Evolutionary conservation across 2,797 vertebrate genomes (phyloP).

Genomic region (Tamandua tetradactyla): DNA sequence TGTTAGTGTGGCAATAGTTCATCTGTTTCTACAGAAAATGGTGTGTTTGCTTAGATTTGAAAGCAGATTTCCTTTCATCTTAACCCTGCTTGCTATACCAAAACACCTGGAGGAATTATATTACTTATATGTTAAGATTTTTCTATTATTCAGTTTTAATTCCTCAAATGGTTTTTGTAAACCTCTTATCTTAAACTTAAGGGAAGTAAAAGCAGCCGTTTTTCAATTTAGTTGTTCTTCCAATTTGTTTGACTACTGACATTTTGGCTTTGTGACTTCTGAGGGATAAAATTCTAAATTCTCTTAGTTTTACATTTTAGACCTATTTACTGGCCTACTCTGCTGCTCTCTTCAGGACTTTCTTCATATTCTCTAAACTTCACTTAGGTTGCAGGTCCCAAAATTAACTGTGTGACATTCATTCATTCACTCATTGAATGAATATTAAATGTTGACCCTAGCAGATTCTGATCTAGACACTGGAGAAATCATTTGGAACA

Average conservation of each 20-base stretch:
- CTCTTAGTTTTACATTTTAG: constrained; percentile 7
- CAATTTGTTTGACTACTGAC: neutral
- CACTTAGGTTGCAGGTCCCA: neutral
- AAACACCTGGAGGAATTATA: neutral
- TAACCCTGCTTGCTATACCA: neutral
- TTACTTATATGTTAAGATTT: neutral
- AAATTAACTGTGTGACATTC: neutral
- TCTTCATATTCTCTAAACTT: constrained; percentile 53
- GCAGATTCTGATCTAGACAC: neutral
- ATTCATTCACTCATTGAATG: neutral
- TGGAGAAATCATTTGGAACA: neutral
- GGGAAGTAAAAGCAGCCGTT: neutral
- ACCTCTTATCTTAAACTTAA: neutral
- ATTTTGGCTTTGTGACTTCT: constrained; percentile 20
- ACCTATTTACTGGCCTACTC: neutral
- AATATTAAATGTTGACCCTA: neutral
- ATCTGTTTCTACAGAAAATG: constrained; percentile 42
- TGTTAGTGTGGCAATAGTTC: neutral
- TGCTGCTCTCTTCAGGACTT: neutral
- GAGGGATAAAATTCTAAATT: constrained; percentile 1
- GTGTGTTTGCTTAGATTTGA: neutral
- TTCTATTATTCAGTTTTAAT: constrained; percentile 23
- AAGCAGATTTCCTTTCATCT: constrained; percentile 7
- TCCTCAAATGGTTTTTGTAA: constrained; percentile 25
- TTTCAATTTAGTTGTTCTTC: constrained; percentile 43